Base-by-base conservation (phyloP, 2,888 invertebrate genomes). In the Phasia obesa region DNA sequence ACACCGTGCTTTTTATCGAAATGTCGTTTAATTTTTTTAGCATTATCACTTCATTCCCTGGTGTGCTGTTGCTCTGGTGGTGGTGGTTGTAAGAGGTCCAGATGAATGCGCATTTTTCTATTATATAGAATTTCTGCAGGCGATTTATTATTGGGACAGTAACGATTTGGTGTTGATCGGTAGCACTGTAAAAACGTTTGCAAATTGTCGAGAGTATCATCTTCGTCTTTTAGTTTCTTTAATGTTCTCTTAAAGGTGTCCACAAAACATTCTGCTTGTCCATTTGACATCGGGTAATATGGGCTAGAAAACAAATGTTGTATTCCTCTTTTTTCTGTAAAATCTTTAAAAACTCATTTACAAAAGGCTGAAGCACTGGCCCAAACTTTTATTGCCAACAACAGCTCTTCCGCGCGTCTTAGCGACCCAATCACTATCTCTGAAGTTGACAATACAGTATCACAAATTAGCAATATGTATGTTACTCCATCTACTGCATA, bases 251-350 rank as follows among this genome's bases (percentile, higher is more conserved):
- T 86, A 9, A 86, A 77, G 5, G 85, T 86, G 44, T 86, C 81
- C 1, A 85, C 85, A 55, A 86, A 86, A 25, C 81, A 77, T 51
- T 86, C 85, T 0, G 85, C 86, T 77, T 85, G 85, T 7, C 85
- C 84, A 71, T 87, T 87, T 23, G 86, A 85, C 35, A 53, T 73
- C 11, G 67, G 60, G 35, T 79, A 53, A 35, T 44, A 79, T 23
- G 60, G 62, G 11, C 53, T 67, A 1, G 73, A 60, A 11, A 44
- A 42, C 4, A 60, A 5, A 4, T 67, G 67, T n/a, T 60, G 11
- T 31, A 69, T 62, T 15, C 67, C 62, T 69, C 55, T 51, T 1
- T 19, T 9, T 19, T 13, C 21, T 13, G 55, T 21, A 17, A 60
- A 80, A 23, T 53, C 57, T n/a, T n/a, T n/a, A n/a, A n/a, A n/a